Conservation (phyloP, 2,888 invertebrate species). For the Salticus scenicus region DNA sequence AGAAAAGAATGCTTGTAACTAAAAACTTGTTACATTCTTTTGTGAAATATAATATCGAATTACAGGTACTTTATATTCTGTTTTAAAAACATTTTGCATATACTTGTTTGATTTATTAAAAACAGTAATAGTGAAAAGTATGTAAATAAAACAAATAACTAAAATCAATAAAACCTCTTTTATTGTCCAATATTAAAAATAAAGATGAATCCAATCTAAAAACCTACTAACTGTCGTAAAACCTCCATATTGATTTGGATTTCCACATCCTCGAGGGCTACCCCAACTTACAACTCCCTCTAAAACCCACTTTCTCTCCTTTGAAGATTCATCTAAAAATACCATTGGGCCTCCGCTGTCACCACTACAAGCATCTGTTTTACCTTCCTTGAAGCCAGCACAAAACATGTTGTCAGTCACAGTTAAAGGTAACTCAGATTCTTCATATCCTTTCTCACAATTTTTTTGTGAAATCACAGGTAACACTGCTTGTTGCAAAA, state of each 20-base stretch:
- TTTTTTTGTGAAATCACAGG: constrained; percentile 68
- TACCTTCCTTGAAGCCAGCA: constrained; percentile 61
- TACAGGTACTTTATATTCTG: too few species aligned
- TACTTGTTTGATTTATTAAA: too few species aligned
- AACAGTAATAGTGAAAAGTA: too few species aligned
- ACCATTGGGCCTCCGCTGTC: constrained; percentile 73
- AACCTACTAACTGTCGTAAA: constrained; percentile 70
- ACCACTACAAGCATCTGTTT: constrained; percentile 71
- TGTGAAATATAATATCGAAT: too few species aligned
- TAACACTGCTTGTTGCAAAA: constrained; percentile 70
- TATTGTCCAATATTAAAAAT: constrained; percentile 41
- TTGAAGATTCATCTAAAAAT: constrained; percentile 65
- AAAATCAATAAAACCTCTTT: neutral
- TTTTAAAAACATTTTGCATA: too few species aligned
- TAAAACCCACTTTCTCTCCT: constrained; percentile 69
- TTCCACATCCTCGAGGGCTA: constrained; percentile 71
- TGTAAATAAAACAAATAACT: too few species aligned
- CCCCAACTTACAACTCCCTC: constrained; percentile 73
- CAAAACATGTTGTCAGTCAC: constrained; percentile 69
- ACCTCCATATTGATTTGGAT: constrained; percentile 71
- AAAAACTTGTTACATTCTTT: too few species aligned
- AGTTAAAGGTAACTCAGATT: constrained; percentile 64
- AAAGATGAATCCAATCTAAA: constrained; percentile 71
- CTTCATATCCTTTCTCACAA: constrained; percentile 71
- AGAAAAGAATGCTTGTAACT: too few species aligned